Conservation (phyloP, 1,140 invertebrate genomes). For the Drosophila nikananu region DNA sequence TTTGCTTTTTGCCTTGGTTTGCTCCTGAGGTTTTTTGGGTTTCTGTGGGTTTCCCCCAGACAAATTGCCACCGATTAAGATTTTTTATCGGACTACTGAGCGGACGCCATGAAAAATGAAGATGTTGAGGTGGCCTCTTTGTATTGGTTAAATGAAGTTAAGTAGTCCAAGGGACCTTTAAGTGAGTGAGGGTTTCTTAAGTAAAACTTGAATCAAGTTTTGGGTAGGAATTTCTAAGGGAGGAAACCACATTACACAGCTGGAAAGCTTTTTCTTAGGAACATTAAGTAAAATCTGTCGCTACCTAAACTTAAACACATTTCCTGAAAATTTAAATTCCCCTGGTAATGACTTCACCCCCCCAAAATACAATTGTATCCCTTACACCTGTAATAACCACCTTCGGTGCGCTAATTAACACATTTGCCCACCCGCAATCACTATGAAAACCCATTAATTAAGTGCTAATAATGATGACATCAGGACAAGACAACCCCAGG, state of each 20-base stretch:
- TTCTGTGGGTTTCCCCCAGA: conserved; percentile 43
- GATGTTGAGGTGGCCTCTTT: conserved; percentile 33
- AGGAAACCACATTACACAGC: background rate
- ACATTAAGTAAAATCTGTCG: background rate
- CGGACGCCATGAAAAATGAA: conserved; percentile 52
- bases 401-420: conserved; percentile 52
- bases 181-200: background rate
- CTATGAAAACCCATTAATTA: conserved; percentile 47
- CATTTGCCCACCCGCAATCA: conserved; percentile 35
- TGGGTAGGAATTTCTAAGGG: too few relatives aligned
- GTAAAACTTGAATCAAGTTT: too few relatives aligned
- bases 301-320: background rate
- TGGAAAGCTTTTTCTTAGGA: background rate
- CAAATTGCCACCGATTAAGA: conserved; percentile 78
- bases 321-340: background rate
- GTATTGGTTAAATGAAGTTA: conserved; percentile 33
- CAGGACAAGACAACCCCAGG: conserved; percentile 2
- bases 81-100: conserved; percentile 64
- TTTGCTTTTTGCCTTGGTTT: conserved; percentile 32
- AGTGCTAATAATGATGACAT: conserved; percentile 49
- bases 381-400: conserved; percentile 55
- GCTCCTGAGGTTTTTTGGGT: conserved; percentile 40
- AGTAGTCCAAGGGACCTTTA: conserved; percentile 12
- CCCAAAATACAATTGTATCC: conserved; percentile 11
- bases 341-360: conserved; percentile 2